A percentile compares a stretch with the other conserved stretches of the same genome.
Conservation (phyloP, 1,140 invertebrate species). For the Brachionus manjavacas region DNA sequence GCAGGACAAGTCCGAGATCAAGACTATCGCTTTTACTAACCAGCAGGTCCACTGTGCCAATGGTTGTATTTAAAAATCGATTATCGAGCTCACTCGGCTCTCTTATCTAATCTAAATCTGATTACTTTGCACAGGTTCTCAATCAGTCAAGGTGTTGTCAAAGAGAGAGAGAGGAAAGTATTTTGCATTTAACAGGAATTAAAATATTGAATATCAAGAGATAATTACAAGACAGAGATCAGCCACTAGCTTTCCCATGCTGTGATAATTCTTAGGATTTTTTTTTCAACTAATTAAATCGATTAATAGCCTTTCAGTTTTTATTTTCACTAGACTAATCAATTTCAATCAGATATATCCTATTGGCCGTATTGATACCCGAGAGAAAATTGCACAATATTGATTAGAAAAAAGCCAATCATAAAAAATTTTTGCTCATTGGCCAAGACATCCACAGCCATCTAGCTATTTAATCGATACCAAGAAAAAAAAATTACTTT, state of each 20-base stretch:
- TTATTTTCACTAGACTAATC: constrained; percentile 3
- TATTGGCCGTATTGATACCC: background rate
- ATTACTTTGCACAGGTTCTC: background rate
- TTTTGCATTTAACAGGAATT: background rate
- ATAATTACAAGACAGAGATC: background rate
- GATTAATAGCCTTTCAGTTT: constrained; percentile 25
- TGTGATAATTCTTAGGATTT: background rate
- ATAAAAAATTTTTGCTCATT: background rate
- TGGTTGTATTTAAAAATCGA: background rate
- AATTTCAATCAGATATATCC: background rate
- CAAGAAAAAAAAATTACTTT: too few species aligned
- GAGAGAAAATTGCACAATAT: constrained; percentile 11
- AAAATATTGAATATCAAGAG: constrained; percentile 24
- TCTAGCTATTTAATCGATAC: background rate
- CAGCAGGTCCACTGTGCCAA: background rate
- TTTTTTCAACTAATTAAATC: constrained; percentile 19
- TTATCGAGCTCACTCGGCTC: background rate
- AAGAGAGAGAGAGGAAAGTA: background rate
- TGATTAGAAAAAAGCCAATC: constrained; percentile 6
- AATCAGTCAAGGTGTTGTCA: background rate
- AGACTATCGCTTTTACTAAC: background rate
- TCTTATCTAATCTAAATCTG: constrained; percentile 32
- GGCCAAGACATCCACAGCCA: background rate
- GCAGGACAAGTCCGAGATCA: background rate
- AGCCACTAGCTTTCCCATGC: background rate